Evolutionary conservation across 2,888 invertebrate genomes (phyloP).

Genomic region (Andricus quercusramuli): DNA sequence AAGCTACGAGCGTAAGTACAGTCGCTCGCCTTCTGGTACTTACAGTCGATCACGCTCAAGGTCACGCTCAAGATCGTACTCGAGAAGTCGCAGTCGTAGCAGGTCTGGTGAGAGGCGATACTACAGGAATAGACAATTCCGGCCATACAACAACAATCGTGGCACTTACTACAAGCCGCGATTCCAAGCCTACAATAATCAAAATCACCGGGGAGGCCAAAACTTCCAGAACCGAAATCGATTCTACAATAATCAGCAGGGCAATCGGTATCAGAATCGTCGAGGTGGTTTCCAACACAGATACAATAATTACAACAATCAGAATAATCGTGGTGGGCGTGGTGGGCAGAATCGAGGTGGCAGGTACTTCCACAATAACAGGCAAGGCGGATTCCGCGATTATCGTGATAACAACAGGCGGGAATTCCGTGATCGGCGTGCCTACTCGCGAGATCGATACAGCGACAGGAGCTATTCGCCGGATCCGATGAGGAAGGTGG

Average conservation of each 20-base stretch:
- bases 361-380: constrained; percentile 75
- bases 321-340: constrained; percentile 64
- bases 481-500: constrained; percentile 80
- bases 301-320: constrained; percentile 71
- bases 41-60: constrained; percentile 75
- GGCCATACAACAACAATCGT: constrained; percentile 82
- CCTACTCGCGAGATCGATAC: constrained; percentile 77
- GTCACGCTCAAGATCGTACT: constrained; percentile 83
- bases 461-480: constrained; percentile 80
- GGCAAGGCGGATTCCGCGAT: constrained; percentile 81
- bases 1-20: constrained; percentile 76
- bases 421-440: constrained; percentile 83
- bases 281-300: constrained; percentile 65
- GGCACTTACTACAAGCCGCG: constrained; percentile 90
- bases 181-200: constrained; percentile 84
- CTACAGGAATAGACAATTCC: constrained; percentile 74
- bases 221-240: constrained; percentile 74
- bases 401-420: constrained; percentile 82
- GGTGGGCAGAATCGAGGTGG: constrained; percentile 61
- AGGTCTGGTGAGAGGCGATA: constrained; percentile 78
- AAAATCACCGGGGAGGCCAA: constrained; percentile 81
- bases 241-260: constrained; percentile 67
- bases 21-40: constrained; percentile 73
- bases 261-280: constrained; percentile 71
- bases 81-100: constrained; percentile 79